Base-by-base conservation (phyloP, 92 coral and sea anemone species). In the Zoanthus sociatus region DNA sequence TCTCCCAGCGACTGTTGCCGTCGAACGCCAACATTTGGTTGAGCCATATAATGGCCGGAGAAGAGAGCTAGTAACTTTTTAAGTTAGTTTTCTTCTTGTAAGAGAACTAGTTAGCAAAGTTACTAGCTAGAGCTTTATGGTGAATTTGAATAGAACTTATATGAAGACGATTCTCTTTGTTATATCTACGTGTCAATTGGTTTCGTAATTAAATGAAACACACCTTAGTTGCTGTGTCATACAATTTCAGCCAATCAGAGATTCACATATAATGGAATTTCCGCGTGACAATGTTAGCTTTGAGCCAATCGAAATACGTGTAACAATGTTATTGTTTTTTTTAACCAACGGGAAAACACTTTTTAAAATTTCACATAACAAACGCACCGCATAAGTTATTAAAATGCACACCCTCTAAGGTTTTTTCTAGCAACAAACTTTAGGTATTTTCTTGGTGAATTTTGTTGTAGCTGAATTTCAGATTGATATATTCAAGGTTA, bases 1-100 rank as follows among this genome's bases (percentile, higher is more conserved):
- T 81, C 64, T 48, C 75, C 63, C 9, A 81, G 6, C 9, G 85
- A 81, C 18, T 81, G 85, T 66, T 66, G 74, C 1, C 75, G 85
- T 64, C 18, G 60, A 61, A 16, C 1, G 26, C 26, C 26, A 45
- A 66, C 63, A 0, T 46, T 26, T 64, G 58, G 74, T 66, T 64
- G 55, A 7, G 85, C 85, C 85, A 81, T 81, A 42, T 6, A 63
- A 21, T 81, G 12, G 45, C 45, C 3, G 47, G 13, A 6, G 3
- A 14, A 9, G 73, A 12, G 2, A 69, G 73, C 6, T 69, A 64
- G 85, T 66, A 66, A 66, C 58, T 45, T 81, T 60, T 56, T 20
- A 31, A 81, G 75, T 45, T 81, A 12, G 61, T 21, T 81, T 81
- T 54, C 70, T 81, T n/a, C 63, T 5, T 47, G 16, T 4, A 16